A percentile compares a stretch with the other conserved stretches of the same genome.
Conservation (phyloP, 2,888 invertebrate species). For the Chelonus formosanus region DNA sequence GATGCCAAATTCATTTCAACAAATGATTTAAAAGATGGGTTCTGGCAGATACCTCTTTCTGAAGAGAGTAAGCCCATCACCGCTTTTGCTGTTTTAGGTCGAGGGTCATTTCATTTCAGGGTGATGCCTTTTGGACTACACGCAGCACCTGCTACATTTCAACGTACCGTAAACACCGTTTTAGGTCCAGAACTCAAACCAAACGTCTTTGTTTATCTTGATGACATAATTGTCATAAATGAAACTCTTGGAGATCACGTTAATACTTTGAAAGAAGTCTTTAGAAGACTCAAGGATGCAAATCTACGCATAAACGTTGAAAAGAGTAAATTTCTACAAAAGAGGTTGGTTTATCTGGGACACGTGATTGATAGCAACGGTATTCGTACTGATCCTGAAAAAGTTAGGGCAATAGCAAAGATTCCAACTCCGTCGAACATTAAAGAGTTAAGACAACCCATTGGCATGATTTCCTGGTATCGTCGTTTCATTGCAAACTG, state of each 20-base stretch:
- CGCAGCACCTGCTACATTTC: slow-evolving; percentile 28
- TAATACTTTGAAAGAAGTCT: slow-evolving; percentile 36
- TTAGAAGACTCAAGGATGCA: slow-evolving; percentile 8
- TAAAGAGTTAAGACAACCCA: too few species aligned
- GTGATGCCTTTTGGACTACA: slow-evolving; percentile 48
- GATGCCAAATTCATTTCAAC: too few species aligned
- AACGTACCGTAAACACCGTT: background rate
- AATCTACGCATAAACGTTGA: too few species aligned
- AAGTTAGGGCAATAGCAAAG: too few species aligned
- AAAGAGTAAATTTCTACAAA: too few species aligned
- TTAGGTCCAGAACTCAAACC: background rate
- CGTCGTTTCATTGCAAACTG: too few species aligned
- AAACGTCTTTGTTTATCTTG: background rate
- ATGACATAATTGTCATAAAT: background rate
- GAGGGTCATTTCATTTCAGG: slow-evolving; percentile 48
- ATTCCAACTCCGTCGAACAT: too few species aligned
- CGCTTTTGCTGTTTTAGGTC: slow-evolving; percentile 48
- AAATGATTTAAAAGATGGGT: slow-evolving; percentile 24
- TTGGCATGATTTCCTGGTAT: too few species aligned
- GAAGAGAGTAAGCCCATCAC: slow-evolving; percentile 41
- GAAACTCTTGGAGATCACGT: background rate
- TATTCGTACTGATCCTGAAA: too few species aligned
- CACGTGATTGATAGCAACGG: too few species aligned
- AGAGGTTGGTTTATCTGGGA: too few species aligned
- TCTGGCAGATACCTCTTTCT: slow-evolving; percentile 44